phyloP scores from a whole-genome alignment of 2,888 invertebrate species.

The Meiosimyza platycephala region DNA sequence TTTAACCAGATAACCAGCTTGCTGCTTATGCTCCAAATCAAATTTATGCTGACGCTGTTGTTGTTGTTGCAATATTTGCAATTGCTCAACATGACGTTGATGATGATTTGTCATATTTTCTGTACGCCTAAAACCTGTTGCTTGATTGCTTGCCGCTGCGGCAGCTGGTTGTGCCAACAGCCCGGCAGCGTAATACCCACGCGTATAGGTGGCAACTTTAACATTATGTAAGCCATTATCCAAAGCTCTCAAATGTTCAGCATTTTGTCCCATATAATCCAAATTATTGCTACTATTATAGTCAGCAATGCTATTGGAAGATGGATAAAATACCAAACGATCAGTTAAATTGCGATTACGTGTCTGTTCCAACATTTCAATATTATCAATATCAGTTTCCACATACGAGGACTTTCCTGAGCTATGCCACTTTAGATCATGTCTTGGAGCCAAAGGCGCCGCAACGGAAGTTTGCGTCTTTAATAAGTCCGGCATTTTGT shows the following conservation, averaged over 20 bases:
- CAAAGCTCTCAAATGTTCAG: conserved; percentile 28
- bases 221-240: conserved; percentile 13
- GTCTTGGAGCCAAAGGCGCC: neutral
- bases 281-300: conserved; percentile 60
- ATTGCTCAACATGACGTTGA: conserved; percentile 49
- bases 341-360: conserved; percentile 73
- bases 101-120: conserved; percentile 36
- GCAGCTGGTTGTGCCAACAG: neutral
- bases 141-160: conserved; percentile 41
- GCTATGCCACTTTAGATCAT: neutral
- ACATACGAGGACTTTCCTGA: conserved; percentile 39
- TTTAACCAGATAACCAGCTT: neutral
- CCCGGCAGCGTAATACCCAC: neutral
- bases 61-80: conserved; percentile 49
- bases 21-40: neutral
- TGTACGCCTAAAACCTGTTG: conserved; percentile 23
- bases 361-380: conserved; percentile 47
- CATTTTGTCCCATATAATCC: conserved; percentile 57
- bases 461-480: conserved; percentile 27
- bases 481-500: conserved; percentile 43
- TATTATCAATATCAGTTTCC: conserved; percentile 53
- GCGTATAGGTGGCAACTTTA: neutral
- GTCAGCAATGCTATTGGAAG: conserved; percentile 69
- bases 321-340: conserved; percentile 83
- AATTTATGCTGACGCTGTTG: conserved; percentile 51